Conservation (phyloP, 2,113 vertebrate genomes). For the Syngnathoides biaculeatus region DNA sequence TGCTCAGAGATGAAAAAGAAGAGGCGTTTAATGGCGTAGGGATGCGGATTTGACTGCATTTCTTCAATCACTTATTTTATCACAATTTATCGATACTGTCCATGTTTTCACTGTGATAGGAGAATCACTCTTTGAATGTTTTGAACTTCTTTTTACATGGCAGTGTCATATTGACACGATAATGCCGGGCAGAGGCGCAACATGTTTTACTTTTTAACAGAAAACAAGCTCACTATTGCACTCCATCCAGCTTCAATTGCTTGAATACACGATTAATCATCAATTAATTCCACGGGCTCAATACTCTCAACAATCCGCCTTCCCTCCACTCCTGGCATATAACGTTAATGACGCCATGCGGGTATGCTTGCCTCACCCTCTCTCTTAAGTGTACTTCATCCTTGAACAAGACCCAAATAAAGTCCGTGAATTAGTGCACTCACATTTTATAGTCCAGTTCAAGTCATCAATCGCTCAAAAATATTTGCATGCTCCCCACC, state of each 20-base stretch:
- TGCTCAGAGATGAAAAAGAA: slow-evolving; percentile 9
- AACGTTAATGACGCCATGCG: neutral
- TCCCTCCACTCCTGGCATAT: neutral
- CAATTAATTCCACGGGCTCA: neutral
- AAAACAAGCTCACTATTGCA: neutral
- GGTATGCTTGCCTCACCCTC: neutral
- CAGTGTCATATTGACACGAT: neutral
- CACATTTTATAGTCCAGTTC: neutral
- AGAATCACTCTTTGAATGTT: neutral
- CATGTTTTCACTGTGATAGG: neutral
- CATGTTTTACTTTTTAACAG: neutral
- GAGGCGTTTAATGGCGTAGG: slow-evolving; percentile 11
- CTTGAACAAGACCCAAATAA: neutral
- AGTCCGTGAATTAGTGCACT: neutral
- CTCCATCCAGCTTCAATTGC: neutral
- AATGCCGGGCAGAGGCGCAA: neutral
- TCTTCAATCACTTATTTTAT: neutral
- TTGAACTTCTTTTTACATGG: neutral
- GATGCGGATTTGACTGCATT: neutral
- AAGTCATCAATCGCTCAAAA: neutral
- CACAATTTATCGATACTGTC: neutral
- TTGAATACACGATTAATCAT: neutral
- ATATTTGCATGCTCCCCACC: neutral
- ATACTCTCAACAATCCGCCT: neutral
- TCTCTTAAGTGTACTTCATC: neutral